Base-by-base conservation (phyloP, 2,888 invertebrate species). In the Limnephilus auricula region DNA sequence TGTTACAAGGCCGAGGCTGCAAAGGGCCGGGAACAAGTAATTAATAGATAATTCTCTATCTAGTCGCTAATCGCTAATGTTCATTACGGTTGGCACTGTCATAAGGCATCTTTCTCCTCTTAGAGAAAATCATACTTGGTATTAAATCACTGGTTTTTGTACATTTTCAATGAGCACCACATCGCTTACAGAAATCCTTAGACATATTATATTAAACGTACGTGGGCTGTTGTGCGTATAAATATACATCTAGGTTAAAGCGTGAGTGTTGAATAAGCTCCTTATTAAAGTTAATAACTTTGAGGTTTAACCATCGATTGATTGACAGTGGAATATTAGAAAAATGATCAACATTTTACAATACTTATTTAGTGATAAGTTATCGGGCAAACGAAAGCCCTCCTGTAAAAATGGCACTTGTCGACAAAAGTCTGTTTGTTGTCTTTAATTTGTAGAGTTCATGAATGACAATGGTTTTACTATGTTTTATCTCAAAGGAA, bases 101-200 rank as follows among this genome's bases (percentile, higher is more conserved):
- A 34, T 90, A 91, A 91, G 91, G 89, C 84, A 83, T 84, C 89
- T 91, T 89, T 92, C 78, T n/a, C 85, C 85, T 80, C 50, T 45
- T 31, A 13, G 89, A 90, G 82, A 89, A 92, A 89, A 91, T 78
- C 37, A 89, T 78, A 78, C 50, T 82, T 90, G 13, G 34, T 87
- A 85, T 87, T 90, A 34, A 91, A 92, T 91, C 91, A 91, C 92
- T 92, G 92, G 92, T 79, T 87, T 92, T 92, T 92, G 91, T 92
- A 91, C 91, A 91, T 91, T 88, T 82, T 89, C n/a, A 65, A 89
- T 90, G 84, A 92, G 90, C 92, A 92, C 91, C 91, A 89, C 50
- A 50, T 82, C 45, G 79, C 90, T 90, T 85, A 90, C 45, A 82
- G 82, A 82, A 82, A 34, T 82, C 25, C 32, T 82, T 82, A 25